phyloP scores from a whole-genome alignment of 2,888 invertebrate species.

The Sinohyriopsis cumingii region DNA sequence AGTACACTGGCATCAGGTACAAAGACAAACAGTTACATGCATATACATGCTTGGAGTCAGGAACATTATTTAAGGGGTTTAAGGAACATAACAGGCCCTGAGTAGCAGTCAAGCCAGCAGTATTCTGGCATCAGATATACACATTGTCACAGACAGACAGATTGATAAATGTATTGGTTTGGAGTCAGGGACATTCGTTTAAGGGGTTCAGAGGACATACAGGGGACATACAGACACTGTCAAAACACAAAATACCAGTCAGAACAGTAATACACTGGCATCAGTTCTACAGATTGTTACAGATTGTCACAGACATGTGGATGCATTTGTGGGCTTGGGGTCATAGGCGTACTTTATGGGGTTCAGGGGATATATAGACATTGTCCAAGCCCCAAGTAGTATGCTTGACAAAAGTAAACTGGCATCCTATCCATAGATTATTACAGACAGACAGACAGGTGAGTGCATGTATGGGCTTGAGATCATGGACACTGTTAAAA shows the following conservation, averaged over 20 bases:
- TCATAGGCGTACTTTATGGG: slow-evolving; percentile 79
- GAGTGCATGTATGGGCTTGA: background rate
- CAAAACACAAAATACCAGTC: too few species aligned
- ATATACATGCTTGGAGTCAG: background rate
- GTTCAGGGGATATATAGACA: slow-evolving; percentile 79
- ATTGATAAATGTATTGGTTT: too few species aligned
- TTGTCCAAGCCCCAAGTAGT: slow-evolving; percentile 80
- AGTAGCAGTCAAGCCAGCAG: background rate
- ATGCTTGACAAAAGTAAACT: slow-evolving; percentile 77
- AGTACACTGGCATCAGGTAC: slow-evolving; percentile 79
- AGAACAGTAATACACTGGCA: too few species aligned
- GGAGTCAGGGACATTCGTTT: too few species aligned
- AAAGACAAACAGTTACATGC: background rate
- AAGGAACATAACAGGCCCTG: background rate
- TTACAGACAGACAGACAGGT: background rate
- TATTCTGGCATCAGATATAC: background rate
- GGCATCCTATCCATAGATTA: slow-evolving; percentile 76
- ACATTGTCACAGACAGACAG: too few species aligned
- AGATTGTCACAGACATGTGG: too few species aligned
- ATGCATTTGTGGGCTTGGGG: slow-evolving; percentile 76
- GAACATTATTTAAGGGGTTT: background rate
- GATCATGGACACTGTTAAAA: background rate
- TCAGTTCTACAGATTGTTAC: too few species aligned
- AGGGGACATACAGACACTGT: too few species aligned
- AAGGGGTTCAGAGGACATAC: too few species aligned